Percentiles rank a stretch among this genome's conserved stretches.
phyloP scores from a whole-genome alignment of 2,113 vertebrate genomes.

The Merops nubicus region DNA sequence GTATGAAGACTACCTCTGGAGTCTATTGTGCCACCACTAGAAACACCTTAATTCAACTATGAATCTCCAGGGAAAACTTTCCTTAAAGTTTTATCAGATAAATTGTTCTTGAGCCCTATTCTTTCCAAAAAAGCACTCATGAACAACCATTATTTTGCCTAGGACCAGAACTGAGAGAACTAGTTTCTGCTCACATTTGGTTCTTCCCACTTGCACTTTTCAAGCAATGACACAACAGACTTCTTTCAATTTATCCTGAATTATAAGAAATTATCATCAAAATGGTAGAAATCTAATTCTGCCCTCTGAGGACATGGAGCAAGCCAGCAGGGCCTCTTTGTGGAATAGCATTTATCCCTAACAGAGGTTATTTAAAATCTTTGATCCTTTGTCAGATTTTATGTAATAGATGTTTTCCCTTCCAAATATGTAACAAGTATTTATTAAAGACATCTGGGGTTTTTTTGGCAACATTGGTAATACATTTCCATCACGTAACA shows the following conservation, averaged over 20 bases:
- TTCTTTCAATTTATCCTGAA: background rate
- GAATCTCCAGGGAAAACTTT: background rate
- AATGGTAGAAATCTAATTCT: background rate
- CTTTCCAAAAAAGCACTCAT: background rate
- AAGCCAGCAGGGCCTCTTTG: background rate
- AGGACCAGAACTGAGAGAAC: background rate
- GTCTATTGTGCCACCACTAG: background rate
- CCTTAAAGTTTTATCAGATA: background rate
- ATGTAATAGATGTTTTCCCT: background rate
- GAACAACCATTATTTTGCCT: background rate
- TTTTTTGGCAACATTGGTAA: background rate
- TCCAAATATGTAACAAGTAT: background rate
- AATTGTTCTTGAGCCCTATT: background rate
- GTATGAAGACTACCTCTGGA: background rate
- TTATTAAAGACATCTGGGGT: conserved; percentile 13
- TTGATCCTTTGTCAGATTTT: background rate
- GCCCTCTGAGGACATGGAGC: background rate
- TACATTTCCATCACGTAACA: background rate
- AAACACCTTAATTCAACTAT: background rate
- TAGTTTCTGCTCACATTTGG: background rate
- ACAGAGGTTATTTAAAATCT: background rate
- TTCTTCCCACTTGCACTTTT: background rate
- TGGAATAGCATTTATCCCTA: background rate
- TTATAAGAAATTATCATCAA: background rate
- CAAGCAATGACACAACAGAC: background rate